Evolutionary conservation across 2,797 vertebrate genomes (phyloP), one percentile per base, ranked within the genome.

Genomic region (Mus minutoides): DNA sequence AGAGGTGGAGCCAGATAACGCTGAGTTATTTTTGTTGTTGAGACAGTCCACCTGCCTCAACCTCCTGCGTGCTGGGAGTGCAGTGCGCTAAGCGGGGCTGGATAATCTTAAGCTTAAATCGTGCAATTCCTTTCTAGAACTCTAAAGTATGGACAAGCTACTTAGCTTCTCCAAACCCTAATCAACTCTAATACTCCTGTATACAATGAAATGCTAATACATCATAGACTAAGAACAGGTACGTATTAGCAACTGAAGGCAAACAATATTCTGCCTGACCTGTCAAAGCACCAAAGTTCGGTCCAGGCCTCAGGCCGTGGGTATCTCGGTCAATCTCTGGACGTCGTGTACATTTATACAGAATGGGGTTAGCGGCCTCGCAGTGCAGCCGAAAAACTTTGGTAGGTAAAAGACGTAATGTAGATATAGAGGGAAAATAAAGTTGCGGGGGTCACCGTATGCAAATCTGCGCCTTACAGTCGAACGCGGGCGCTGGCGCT

Each of bases 361-460:
- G 76, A 22, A 4, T 34, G 40, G 43, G 0, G 60, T 76, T 76
- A 6, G 43, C 52, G n/a, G 78, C 40, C 46, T 80, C n/a, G 1
- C 17, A 12, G 43, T 1, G 82, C 6, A n/a, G 43, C 69, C 54
- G 29, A 80, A 22, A 92, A 80, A 46, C 85, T 75, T 85, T 90
- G 62, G 46, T n/a, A 83, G 7, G 71, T 62, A 58, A 96, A 90
- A 43, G 40, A 43, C 87, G 43, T 46, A 21, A 83, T 2, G 69
- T n/a, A 77, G 92, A 29, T 11, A 37, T 2, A 77, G 56, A 64
- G 37, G 76, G 73, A 88, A 94, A 86, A 52, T 43, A 79, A 40
- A 60, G 52, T 58, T 6, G 60, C 40, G 29, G 96, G 77, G 92
- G 94, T 95, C 94, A 60, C 93, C 96, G 2, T 84, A 96, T 69